Evolutionary conservation across 2,113 vertebrate species (phyloP).

Genomic region (Eclectus roratus): DNA sequence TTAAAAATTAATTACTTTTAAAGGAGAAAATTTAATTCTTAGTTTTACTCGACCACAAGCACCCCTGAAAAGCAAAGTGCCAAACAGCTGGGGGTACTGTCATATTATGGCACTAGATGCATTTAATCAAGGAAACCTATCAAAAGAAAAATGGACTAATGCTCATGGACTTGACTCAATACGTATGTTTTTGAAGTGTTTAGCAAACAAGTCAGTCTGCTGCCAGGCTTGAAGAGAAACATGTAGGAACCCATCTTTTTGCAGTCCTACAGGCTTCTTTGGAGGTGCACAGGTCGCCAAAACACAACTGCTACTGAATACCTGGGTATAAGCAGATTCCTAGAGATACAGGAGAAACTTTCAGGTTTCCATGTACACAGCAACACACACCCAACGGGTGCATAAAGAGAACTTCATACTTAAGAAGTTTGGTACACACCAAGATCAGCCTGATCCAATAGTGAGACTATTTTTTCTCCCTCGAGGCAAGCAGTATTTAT

Average conservation of each 20-base stretch:
- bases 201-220: background rate
- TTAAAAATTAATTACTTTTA: background rate
- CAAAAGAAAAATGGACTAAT: background rate
- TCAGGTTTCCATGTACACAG: background rate
- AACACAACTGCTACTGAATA: fast-evolving
- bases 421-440: background rate
- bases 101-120: fast-evolving
- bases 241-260: background rate
- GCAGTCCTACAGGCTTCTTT: background rate
- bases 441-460: background rate
- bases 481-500: background rate
- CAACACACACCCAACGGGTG: background rate
- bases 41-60: background rate
- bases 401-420: background rate
- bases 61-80: background rate
- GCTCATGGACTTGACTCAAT: background rate
- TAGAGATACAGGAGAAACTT: background rate
- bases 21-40: background rate
- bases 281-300: background rate
- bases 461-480: background rate
- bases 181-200: background rate
- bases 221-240: background rate
- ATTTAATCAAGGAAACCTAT: background rate
- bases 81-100: background rate
- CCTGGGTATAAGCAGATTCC: background rate